Evolutionary conservation across 2,888 invertebrate species (phyloP).

Genomic region (Tachina fera): DNA sequence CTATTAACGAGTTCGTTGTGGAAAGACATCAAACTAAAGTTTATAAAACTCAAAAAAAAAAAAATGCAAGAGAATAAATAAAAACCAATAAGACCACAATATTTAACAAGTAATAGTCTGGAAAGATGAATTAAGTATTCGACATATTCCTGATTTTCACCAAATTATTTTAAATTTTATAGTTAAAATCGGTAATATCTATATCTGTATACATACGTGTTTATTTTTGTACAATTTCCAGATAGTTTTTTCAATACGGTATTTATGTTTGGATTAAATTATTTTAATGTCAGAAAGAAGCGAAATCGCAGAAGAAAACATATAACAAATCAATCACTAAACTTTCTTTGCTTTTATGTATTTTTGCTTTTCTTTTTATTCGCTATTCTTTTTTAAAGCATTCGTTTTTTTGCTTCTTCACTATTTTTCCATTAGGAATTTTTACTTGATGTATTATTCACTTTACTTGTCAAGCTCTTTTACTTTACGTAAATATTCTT

Average conservation of each 20-base stretch:
- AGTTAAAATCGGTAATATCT: background rate
- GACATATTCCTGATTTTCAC: slow-evolving; percentile 5
- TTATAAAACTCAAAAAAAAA: slow-evolving; percentile 4
- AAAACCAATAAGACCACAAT: slow-evolving; percentile 27
- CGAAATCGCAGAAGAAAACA: slow-evolving; percentile 34
- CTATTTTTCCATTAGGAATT: slow-evolving; percentile 72
- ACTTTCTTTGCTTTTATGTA: slow-evolving; percentile 62
- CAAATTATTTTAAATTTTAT: background rate
- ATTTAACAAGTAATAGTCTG: slow-evolving; percentile 39
- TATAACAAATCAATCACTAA: slow-evolving; percentile 62
- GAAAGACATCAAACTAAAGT: slow-evolving; percentile 17
- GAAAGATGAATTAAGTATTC: slow-evolving; percentile 24
- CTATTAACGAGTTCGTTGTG: slow-evolving; percentile 22
- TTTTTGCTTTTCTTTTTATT: slow-evolving; percentile 59
- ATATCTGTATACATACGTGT: background rate
- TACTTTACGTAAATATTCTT: slow-evolving; percentile 50
- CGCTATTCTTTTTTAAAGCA: slow-evolving; percentile 61
- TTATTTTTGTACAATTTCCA: background rate
- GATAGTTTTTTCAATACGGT: background rate
- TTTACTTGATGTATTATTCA: slow-evolving; percentile 66
- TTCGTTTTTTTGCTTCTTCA: slow-evolving; percentile 68
- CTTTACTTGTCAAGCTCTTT: slow-evolving; percentile 64
- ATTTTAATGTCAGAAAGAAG: background rate
- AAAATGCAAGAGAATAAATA: slow-evolving; percentile 3
- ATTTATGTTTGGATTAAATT: background rate